These are phyloP conservation scores for Stomatorhinus ivindoensis DNA, from an alignment of 2,113 vertebrate genomes.

Conservation along the genomic window DNA sequence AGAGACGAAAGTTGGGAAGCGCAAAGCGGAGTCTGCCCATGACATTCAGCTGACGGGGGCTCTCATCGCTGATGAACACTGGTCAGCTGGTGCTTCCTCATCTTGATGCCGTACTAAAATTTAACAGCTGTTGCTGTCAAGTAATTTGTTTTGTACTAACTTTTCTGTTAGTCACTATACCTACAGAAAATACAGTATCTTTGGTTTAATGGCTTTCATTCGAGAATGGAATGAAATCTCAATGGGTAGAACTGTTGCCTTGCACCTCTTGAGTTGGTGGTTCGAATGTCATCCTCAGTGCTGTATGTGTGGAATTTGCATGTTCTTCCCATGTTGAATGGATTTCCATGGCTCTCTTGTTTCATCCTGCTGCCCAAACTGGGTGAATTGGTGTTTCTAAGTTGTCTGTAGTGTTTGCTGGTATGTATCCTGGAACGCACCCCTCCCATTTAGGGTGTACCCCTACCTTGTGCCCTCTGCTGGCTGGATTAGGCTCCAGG, in stretches of 20 bases:
- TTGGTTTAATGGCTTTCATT: neutral
- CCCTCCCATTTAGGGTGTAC: neutral
- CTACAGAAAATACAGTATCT: neutral
- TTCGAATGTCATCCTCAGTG: neutral
- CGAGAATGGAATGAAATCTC: neutral
- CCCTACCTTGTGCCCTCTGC: neutral
- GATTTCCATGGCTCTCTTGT: neutral
- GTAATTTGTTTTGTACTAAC: neutral
- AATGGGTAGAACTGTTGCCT: neutral
- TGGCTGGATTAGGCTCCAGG: neutral
- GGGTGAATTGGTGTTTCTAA: neutral
- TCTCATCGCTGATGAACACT: conserved; percentile 85
- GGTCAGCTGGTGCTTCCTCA: conserved; percentile 55
- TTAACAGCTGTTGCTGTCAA: neutral
- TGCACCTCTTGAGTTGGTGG: neutral
- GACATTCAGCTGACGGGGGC: conserved; percentile 87
- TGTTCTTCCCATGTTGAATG: neutral
- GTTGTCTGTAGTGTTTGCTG: neutral
- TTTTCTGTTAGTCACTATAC: neutral
- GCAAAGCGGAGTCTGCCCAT: conserved; percentile 59
- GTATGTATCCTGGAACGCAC: neutral
- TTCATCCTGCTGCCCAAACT: neutral
- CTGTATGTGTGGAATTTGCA: neutral
- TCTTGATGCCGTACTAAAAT: neutral
- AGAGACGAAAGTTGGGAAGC: conserved; percentile 79